Base-by-base conservation (phyloP, 1,140 invertebrate genomes). In the Nebria ingens region DNA sequence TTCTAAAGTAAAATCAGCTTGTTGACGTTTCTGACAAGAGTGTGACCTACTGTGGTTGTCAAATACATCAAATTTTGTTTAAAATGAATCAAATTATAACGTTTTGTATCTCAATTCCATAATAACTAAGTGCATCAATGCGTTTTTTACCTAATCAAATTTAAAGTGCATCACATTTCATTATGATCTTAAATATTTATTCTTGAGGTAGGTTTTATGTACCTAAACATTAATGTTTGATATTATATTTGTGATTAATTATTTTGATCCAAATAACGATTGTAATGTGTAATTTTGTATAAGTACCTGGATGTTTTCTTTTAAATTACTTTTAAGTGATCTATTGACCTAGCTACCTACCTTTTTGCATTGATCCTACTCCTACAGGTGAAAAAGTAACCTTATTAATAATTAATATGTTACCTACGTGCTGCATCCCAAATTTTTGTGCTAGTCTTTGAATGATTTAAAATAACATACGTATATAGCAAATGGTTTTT, bases 331-430 rank as follows among this genome's bases (percentile, higher is more conserved):
- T 45, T 45, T n/a, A n/a, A 17, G 4, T 45, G 15, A 11, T 12
- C 40, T 17, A 45, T 11, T 45, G 40, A 45, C 40, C 40, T 45
- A 45, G 9, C 40, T 45, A 45, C 40, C 40, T 45, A 45, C 40
- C 40, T 45, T 45, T n/a, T 12, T 45, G 15, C 40, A 45, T 45
- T 45, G 40, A 45, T 45, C 40, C 17, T 9, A 6, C 6, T 45
- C 40, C 40, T 45, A 45, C 40, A 45, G 40, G 40, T 45, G 17
- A 11, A 45, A 45, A 45, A 34, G 6, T 9, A 17, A 45, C 9
- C 40, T 45, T 45, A 45, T 45, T 45, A 45, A 45, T 12, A 12
- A 45, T 45, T 45, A 12, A 45, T 45, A 12, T 45, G 6, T 12
- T 12, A 45, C 40, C 40, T 45, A 45, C 40, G 17, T 45, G 15